phyloP scores from a whole-genome alignment of 2,797 vertebrate species.

The Naso thynnoides region DNA sequence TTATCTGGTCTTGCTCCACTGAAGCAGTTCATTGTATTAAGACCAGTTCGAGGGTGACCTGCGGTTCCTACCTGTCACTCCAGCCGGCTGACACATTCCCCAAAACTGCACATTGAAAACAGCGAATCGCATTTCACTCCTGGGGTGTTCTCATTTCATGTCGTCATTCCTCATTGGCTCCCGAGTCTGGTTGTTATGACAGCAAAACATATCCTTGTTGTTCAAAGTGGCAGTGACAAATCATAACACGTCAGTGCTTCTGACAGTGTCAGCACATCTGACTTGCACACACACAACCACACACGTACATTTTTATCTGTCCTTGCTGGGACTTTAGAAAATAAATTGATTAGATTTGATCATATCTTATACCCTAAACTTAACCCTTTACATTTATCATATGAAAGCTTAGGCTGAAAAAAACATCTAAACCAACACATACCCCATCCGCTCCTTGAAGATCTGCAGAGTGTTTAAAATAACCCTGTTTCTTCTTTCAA shows the following conservation, averaged over 20 bases:
- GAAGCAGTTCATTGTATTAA: conserved; percentile 78
- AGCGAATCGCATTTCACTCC: conserved; percentile 65
- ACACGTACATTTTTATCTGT: conserved; percentile 9
- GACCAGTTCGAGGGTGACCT: conserved; percentile 71
- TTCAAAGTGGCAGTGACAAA: conserved; percentile 66
- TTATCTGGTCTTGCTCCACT: conserved; percentile 81
- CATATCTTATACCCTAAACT: conserved; percentile 20
- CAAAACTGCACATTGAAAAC: conserved; percentile 41
- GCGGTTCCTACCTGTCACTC: conserved; percentile 72
- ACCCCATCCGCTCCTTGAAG: neutral
- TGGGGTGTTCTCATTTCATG: conserved; percentile 59
- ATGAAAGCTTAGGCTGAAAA: no score
- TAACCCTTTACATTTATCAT: conserved; percentile 11
- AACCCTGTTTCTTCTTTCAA: conserved; percentile 6
- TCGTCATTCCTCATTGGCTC: conserved; percentile 66
- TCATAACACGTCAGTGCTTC: conserved; percentile 69
- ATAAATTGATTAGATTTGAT: conserved; percentile 52
- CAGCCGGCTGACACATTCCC: conserved; percentile 59
- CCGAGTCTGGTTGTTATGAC: conserved; percentile 70
- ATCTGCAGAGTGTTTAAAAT: neutral
- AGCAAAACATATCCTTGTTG: conserved; percentile 58
- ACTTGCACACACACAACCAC: conserved; percentile 26
- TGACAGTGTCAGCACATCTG: conserved; percentile 72
- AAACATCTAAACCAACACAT: neutral
- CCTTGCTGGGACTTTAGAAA: conserved; percentile 19